Evolutionary conservation across 2,113 vertebrate genomes (phyloP).

Genomic region (Lycaon pictus): DNA sequence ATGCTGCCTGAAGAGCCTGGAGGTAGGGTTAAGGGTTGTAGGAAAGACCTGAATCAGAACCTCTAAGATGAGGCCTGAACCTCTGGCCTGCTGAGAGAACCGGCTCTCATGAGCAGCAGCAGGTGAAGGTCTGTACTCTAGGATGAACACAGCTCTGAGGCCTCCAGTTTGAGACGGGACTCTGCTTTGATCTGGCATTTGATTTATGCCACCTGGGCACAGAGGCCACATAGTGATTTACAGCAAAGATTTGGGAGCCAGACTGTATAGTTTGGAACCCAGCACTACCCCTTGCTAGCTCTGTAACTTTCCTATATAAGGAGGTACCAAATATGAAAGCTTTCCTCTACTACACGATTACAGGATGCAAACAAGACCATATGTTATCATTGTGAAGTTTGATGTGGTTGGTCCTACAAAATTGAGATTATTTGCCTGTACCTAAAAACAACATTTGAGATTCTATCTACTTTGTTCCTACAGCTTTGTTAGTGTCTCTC

Average conservation of each 20-base stretch:
- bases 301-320: background rate
- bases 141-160: background rate
- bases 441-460: background rate
- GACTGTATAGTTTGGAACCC: conserved; percentile 12
- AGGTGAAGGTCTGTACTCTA: background rate
- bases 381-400: background rate
- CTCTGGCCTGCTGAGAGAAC: background rate
- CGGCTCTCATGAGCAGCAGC: background rate
- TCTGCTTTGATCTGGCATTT: conserved; percentile 8
- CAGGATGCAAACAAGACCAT: background rate
- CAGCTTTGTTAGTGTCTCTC: background rate
- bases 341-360: background rate
- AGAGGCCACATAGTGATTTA: background rate
- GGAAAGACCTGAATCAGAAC: background rate
- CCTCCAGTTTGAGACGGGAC: background rate
- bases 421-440: background rate
- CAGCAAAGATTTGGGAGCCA: background rate
- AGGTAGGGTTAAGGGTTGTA: background rate
- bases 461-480: background rate
- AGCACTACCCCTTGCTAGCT: background rate
- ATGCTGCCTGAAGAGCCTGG: background rate
- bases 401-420: background rate
- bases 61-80: background rate
- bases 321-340: background rate
- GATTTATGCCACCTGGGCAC: background rate